A percentile compares a stretch with the other conserved stretches of the same genome.
Conservation (phyloP, 2,888 invertebrate species). For the Hanleya hanleyi region DNA sequence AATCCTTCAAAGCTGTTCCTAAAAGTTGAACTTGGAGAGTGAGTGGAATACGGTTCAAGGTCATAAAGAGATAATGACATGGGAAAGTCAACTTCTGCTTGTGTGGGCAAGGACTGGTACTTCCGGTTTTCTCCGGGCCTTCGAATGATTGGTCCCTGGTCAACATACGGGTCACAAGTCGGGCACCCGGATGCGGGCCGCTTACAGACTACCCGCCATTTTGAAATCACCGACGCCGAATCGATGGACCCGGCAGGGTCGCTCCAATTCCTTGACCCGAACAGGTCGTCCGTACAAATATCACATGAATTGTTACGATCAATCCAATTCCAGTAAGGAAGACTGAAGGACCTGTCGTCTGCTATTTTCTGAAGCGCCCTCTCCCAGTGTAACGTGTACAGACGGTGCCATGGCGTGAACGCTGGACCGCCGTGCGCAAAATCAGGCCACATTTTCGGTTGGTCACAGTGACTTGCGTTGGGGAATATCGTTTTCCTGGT, state of each 20-base stretch:
- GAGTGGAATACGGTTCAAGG: background rate
- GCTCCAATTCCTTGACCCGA: background rate
- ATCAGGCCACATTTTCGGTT: conserved; percentile 2
- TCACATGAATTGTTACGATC: conserved; percentile 1
- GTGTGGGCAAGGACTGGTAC: background rate
- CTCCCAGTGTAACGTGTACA: background rate
- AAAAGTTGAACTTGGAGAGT: background rate
- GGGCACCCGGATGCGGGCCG: background rate
- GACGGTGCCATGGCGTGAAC: background rate
- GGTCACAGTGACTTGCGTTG: background rate
- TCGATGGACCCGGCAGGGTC: background rate
- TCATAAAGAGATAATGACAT: background rate
- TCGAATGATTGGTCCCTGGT: conserved; percentile 3
- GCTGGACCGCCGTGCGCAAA: conserved; percentile 8
- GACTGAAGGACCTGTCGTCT: background rate
- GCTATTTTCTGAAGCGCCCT: background rate
- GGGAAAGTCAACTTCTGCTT: background rate
- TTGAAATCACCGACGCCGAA: background rate
- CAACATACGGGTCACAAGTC: conserved; percentile 6
- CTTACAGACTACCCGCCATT: background rate
- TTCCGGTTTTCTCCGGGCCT: background rate
- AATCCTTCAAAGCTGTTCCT: conserved; percentile 1
- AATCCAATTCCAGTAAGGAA: conserved; percentile 31
- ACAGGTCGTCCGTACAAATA: conserved; percentile 7
- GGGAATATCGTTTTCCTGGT: conserved; percentile 8